These are phyloP conservation scores for Enchytraeus crypticus DNA, from an alignment of 2,888 invertebrate species.

Conservation along the genomic window DNA sequence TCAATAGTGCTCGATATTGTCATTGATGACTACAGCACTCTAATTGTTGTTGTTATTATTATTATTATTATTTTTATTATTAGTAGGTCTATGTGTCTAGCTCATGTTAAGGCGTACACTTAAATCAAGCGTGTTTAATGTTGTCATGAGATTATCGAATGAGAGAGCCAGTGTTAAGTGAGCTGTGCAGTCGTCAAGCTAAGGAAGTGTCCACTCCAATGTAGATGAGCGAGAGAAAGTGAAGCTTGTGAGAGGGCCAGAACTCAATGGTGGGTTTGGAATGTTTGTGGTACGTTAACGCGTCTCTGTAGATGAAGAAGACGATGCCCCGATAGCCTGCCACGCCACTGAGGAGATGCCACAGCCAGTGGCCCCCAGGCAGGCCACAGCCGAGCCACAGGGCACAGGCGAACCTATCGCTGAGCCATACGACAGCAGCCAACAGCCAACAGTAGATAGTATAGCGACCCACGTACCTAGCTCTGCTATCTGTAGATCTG, in stretches of 20 bases:
- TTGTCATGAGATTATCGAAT: too few relatives aligned
- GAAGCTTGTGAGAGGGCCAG: conserved; percentile 16
- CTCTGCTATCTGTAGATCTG: conserved; percentile 7
- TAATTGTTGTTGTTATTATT: too few relatives aligned
- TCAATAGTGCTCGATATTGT: too few relatives aligned
- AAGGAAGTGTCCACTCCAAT: too few relatives aligned
- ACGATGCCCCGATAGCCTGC: conserved; percentile 69
- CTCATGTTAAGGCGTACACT: too few relatives aligned
- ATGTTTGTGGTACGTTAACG: conserved; percentile 36
- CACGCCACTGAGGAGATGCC: conserved; percentile 73
- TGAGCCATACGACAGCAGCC: conserved; percentile 69
- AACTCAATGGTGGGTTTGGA: neutral
- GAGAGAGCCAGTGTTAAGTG: too few relatives aligned
- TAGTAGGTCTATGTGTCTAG: too few relatives aligned
- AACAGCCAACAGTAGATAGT: conserved; percentile 61
- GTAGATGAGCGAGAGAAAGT: too few relatives aligned
- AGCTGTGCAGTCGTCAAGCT: too few relatives aligned
- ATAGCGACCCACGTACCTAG: conserved; percentile 57
- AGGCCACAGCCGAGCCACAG: conserved; percentile 69
- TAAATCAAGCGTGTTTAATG: too few relatives aligned
- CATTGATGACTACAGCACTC: too few relatives aligned
- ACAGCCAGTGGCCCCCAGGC: conserved; percentile 71
- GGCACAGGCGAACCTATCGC: conserved; percentile 69
- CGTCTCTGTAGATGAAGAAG: conserved; percentile 69
- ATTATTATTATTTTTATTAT: too few relatives aligned